Conservation (phyloP, 2,888 invertebrate species). For the Agapostemon virescens region DNA sequence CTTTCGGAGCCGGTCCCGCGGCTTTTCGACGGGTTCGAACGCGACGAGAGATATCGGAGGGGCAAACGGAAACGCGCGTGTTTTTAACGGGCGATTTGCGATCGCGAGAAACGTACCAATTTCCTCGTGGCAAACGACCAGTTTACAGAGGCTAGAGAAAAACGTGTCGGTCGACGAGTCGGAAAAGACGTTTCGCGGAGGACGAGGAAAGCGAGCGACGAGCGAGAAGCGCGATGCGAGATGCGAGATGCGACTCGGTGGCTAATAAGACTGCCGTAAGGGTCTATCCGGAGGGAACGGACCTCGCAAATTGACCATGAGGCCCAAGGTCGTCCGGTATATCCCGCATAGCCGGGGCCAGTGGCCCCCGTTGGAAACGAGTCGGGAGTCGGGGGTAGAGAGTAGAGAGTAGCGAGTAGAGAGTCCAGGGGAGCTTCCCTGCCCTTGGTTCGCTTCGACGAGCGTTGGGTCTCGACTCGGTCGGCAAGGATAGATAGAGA, state of each 20-base stretch:
- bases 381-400: constrained; percentile 42
- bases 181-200: constrained; percentile 19
- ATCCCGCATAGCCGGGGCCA: constrained; percentile 75
- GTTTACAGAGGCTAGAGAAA: not conserved
- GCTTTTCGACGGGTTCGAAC: too few relatives aligned
- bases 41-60: too few relatives aligned
- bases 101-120: too few relatives aligned
- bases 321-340: constrained; percentile 79
- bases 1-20: too few relatives aligned
- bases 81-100: too few relatives aligned
- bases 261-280: constrained; percentile 66
- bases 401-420: not conserved
- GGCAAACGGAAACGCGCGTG: too few relatives aligned
- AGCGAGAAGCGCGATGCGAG: constrained; percentile 25
- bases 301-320: constrained; percentile 78
- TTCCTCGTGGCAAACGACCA: too few relatives aligned
- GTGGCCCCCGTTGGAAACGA: constrained; percentile 74
- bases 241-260: constrained; percentile 42
- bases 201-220: constrained; percentile 13
- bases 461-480: not conserved
- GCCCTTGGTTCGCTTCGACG: constrained; percentile 58
- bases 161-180: not conserved
- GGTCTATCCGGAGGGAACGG: constrained; percentile 67
- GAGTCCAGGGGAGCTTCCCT: constrained; percentile 60
- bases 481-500: constrained; percentile 35